Base-by-base conservation (phyloP, 2,888 invertebrate species). In the Scelioninae gen. 1 region DNA sequence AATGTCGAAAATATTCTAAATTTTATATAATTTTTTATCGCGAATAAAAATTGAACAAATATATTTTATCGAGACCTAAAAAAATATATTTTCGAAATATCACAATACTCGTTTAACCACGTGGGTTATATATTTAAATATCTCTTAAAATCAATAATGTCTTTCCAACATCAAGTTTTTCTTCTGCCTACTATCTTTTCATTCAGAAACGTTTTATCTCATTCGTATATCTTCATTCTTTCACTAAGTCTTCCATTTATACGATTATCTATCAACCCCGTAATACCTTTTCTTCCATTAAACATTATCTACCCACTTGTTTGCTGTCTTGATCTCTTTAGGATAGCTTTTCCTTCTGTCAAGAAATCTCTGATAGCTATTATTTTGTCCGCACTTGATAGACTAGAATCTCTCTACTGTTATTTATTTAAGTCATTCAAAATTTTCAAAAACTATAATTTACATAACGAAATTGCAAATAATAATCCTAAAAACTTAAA, bases 301-400 rank as follows among this genome's bases (percentile, higher is more conserved):
- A 65, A 75, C 75, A 58, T 75, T 75, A 65, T 75, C 75, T 63
- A 55, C 15, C 74, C 74, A 74, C 74, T 74, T 74, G 74, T 63
- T 74, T 56, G 65, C 75, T 58, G 75, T 75, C 75, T 75, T 58
- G 75, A 75, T 75, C 56, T 56, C 10, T 15, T 63, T n/a, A 31
- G 40, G 56, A 75, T 75, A 65, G 65, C 75, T 65, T 75, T 75
- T 53, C 65, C 15, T n/a, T 7, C 38, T 55, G 55, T 34, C 63
- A 74, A 49, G 63, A 74, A 63, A 63, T 65, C 55, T 34, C 47
- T 38, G 56, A 74, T 65, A 11, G 56, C 60, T 56, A 16, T 38
- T 74, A 74, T 65, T 74, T 74, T 47, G 29, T 74, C 62, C 55
- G 58, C 60, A 16, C 40, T 40, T 60, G 43, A 0, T 3, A 11